phyloP scores from a whole-genome alignment of 2,113 vertebrate genomes.

The Origma solitaria region DNA sequence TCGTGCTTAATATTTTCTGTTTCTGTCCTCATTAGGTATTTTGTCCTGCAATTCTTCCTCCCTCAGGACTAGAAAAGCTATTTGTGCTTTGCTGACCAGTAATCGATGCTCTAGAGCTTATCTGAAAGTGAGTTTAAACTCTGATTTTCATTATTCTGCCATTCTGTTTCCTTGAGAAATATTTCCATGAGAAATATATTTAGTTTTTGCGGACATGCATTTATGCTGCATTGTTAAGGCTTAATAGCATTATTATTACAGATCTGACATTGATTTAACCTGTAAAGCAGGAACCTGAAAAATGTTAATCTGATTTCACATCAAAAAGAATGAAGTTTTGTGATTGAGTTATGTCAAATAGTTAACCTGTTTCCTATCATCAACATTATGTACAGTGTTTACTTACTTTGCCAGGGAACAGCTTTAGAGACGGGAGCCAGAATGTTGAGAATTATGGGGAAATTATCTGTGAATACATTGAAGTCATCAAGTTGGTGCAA shows the following conservation, averaged over 20 bases:
- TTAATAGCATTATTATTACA: not conserved
- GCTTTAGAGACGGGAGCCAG: not conserved
- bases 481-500: not conserved
- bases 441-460: slow-evolving; percentile 51
- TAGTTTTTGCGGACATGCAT: not conserved
- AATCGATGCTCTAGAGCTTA: rapidly evolving
- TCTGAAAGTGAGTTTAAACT: not conserved
- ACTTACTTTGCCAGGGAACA: not conserved
- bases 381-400: not conserved
- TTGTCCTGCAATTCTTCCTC: rapidly evolving
- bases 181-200: not conserved
- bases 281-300: not conserved
- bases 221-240: not conserved
- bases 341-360: not conserved
- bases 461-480: not conserved
- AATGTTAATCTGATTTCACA: not conserved
- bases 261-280: not conserved
- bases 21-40: rapidly evolving
- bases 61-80: rapidly evolving
- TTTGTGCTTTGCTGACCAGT: rapidly evolving
- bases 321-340: not conserved
- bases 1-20: rapidly evolving
- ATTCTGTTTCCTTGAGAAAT: not conserved
- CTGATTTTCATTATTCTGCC: not conserved
- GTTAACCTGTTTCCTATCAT: not conserved